Evolutionary conservation across 1,140 invertebrate genomes (phyloP).

Genomic region (Lepidotrigona ventralis): DNA sequence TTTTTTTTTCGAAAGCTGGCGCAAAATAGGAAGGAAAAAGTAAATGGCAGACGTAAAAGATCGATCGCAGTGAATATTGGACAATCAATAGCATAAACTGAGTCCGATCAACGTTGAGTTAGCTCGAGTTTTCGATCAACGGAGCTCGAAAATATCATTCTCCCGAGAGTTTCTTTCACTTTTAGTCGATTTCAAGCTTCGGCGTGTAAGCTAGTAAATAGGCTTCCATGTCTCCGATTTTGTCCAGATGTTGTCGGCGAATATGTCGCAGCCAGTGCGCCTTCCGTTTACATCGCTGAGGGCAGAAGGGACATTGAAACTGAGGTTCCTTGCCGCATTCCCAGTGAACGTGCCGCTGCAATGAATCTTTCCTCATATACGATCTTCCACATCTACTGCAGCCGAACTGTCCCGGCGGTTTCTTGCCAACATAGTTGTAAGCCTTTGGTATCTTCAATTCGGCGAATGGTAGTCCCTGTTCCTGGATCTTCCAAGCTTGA

Average conservation of each 20-base stretch:
- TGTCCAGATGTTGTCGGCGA: slow-evolving; percentile 81
- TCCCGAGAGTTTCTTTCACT: not conserved
- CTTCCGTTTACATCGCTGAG: slow-evolving; percentile 82
- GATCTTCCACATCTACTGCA: slow-evolving; percentile 84
- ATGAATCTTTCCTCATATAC: slow-evolving; percentile 84
- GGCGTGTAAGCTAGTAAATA: slow-evolving; percentile 56
- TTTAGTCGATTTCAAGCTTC: slow-evolving; percentile 55
- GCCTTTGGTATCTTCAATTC: slow-evolving; percentile 74
- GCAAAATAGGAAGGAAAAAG: not conserved
- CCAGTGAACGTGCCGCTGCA: slow-evolving; percentile 84
- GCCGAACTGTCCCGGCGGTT: slow-evolving; percentile 76
- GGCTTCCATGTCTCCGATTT: slow-evolving; percentile 75
- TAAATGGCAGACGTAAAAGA: not conserved
- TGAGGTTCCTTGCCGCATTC: slow-evolving; percentile 86
- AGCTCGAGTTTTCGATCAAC: not conserved
- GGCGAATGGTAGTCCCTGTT: slow-evolving; percentile 62
- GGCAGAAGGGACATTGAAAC: slow-evolving; percentile 85
- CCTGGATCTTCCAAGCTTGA: slow-evolving; percentile 66
- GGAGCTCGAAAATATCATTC: not conserved
- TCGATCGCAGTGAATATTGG: not conserved
- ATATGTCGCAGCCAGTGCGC: slow-evolving; percentile 83
- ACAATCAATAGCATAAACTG: not conserved
- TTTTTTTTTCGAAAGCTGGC: not conserved
- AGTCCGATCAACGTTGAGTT: not conserved
- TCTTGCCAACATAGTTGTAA: slow-evolving; percentile 57